These are phyloP conservation scores for Paramisgurnus dabryanus DNA, from an alignment of 2,113 vertebrate species.

Conservation along the genomic window DNA sequence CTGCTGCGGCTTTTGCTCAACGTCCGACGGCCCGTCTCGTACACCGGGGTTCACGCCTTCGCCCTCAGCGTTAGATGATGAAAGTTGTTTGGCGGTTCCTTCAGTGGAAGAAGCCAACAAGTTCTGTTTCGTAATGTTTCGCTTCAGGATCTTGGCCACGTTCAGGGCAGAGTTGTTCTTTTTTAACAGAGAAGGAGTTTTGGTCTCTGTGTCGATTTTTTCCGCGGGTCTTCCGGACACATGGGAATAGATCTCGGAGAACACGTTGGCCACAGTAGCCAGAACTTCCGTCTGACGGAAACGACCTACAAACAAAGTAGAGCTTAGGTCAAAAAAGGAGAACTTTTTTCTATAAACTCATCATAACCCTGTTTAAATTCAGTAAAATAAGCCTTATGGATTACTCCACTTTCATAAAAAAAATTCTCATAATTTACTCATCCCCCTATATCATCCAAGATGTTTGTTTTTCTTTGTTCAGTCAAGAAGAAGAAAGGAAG, in stretches of 20 bases:
- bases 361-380: neutral
- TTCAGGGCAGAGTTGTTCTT: slow-evolving; percentile 73
- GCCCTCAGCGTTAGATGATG: slow-evolving; percentile 62
- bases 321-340: neutral
- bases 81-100: slow-evolving; percentile 42
- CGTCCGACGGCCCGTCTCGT: slow-evolving; percentile 61
- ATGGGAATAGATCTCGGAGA: slow-evolving; percentile 95
- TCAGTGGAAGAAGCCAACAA: slow-evolving; percentile 64
- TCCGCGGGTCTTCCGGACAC: slow-evolving; percentile 90
- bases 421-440: no score
- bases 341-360: neutral
- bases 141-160: slow-evolving; percentile 85
- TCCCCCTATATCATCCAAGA: no score
- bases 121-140: slow-evolving; percentile 83
- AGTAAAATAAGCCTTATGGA: neutral
- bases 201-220: slow-evolving; percentile 78
- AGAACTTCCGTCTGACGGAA: slow-evolving; percentile 98
- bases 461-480: no score
- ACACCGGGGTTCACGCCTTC: slow-evolving; percentile 61
- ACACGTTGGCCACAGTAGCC: slow-evolving; percentile 94
- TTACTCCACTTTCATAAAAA: no score
- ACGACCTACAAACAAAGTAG: slow-evolving; percentile 76
- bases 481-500: no score
- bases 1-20: slow-evolving; percentile 64
- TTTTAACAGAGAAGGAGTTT: slow-evolving; percentile 70